A percentile compares a stretch with the other conserved stretches of the same genome.
Evolutionary conservation across 2,888 invertebrate genomes (phyloP).

Genomic region (Scaptomyza tumidula): DNA sequence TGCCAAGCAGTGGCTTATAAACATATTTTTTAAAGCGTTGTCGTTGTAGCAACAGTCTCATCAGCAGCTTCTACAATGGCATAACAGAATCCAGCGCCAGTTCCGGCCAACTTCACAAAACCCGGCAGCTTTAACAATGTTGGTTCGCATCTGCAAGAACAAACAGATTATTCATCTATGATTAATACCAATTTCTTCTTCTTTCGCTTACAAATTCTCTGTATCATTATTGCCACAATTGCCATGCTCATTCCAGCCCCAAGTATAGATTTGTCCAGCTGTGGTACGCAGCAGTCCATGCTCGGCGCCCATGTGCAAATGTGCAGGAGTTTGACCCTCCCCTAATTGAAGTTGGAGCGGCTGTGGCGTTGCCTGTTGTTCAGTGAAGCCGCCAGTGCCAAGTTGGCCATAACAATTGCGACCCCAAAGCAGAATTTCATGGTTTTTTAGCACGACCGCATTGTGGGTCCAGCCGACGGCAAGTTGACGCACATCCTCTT

Average conservation of each 20-base stretch:
- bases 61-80: constrained; percentile 61
- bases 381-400: constrained; percentile 85
- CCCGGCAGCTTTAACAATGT: constrained; percentile 73
- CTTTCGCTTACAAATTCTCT: constrained; percentile 81
- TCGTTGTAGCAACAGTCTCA: constrained; percentile 1
- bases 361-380: constrained; percentile 76
- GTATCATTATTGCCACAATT: constrained; percentile 89
- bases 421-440: constrained; percentile 90
- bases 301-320: constrained; percentile 89
- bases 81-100: constrained; percentile 84
- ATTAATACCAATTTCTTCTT: neutral
- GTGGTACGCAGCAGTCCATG: constrained; percentile 90
- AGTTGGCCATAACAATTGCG: constrained; percentile 92
- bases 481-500: constrained; percentile 86
- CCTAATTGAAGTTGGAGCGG: constrained; percentile 65
- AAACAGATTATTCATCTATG: neutral
- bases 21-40: neutral
- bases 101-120: constrained; percentile 74
- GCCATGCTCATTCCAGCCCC: constrained; percentile 97
- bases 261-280: constrained; percentile 88
- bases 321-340: constrained; percentile 64
- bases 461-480: constrained; percentile 92
- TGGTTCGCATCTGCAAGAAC: constrained; percentile 74
- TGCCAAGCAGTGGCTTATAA: neutral
- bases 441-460: constrained; percentile 87